phyloP scores from a whole-genome alignment of 2,888 invertebrate species.

The Xanthia togata region DNA sequence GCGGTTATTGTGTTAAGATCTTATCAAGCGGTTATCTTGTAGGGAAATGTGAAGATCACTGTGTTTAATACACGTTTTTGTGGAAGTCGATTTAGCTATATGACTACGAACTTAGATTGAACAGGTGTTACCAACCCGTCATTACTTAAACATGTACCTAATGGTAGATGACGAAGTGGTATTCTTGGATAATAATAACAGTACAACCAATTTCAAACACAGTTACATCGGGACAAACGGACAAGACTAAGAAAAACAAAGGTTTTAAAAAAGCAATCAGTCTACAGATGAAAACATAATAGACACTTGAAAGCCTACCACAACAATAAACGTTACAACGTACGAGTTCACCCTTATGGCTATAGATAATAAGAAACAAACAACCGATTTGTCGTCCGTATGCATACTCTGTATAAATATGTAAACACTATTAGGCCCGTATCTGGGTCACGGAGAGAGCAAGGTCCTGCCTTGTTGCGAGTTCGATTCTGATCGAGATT shows the following conservation, averaged over 20 bases:
- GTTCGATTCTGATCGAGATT: conserved; percentile 39
- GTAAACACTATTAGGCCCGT: conserved; percentile 72
- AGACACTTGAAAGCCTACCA: conserved; percentile 1
- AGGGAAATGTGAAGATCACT: conserved; percentile 23
- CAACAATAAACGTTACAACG: conserved; percentile 30
- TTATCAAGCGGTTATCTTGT: conserved; percentile 40
- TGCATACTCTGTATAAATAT: conserved; percentile 63
- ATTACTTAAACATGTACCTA: not conserved
- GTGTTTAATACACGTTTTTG: conserved; percentile 1
- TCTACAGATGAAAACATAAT: conserved; percentile 18
- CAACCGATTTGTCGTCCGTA: conserved; percentile 63
- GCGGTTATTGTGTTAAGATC: conserved; percentile 36
- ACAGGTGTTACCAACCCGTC: not conserved
- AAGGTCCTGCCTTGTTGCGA: conserved; percentile 64
- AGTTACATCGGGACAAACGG: not conserved
- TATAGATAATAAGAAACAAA: conserved; percentile 68
- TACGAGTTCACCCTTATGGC: conserved; percentile 48
- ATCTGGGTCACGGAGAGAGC: conserved; percentile 79
- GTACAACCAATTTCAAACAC: not conserved
- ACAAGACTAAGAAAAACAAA: not conserved
- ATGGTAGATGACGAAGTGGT: not conserved
- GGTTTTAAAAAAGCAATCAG: not conserved
- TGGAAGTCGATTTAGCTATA: not conserved
- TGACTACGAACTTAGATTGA: not conserved
- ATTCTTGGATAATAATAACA: not conserved